phyloP scores from a whole-genome alignment of 2,113 vertebrate genomes.

The Potamarius usumacintae region DNA sequence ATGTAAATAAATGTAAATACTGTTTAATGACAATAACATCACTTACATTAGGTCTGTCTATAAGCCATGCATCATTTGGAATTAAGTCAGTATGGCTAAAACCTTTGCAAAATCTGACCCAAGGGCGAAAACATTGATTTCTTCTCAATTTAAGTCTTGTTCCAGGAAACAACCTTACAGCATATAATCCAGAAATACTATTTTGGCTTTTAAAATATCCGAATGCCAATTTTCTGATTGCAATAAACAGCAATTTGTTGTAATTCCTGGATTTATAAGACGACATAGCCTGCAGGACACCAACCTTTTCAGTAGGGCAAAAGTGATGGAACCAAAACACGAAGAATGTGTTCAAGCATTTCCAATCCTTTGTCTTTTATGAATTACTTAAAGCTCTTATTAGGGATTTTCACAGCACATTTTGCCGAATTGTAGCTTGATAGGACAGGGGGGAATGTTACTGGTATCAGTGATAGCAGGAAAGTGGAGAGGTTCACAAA shows the following conservation, averaged over 20 bases:
- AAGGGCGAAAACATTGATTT: background rate
- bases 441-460: background rate
- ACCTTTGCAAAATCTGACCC: background rate
- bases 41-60: background rate
- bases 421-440: background rate
- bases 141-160: background rate
- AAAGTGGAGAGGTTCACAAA: background rate
- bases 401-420: background rate
- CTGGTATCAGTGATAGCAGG: background rate
- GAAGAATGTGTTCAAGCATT: background rate
- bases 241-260: background rate
- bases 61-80: background rate
- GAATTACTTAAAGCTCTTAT: background rate
- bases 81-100: background rate
- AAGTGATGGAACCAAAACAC: background rate
- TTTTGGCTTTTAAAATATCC: background rate
- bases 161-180: too few relatives aligned
- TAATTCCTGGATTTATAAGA: background rate
- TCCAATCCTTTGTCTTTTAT: background rate
- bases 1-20: background rate
- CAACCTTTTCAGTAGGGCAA: background rate
- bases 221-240: background rate
- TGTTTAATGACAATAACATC: background rate
- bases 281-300: background rate
- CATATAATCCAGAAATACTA: background rate